Evolutionary conservation across 2,113 vertebrate genomes (phyloP), one percentile per base, ranked within the genome.

Genomic region (Anhinga rufa): DNA sequence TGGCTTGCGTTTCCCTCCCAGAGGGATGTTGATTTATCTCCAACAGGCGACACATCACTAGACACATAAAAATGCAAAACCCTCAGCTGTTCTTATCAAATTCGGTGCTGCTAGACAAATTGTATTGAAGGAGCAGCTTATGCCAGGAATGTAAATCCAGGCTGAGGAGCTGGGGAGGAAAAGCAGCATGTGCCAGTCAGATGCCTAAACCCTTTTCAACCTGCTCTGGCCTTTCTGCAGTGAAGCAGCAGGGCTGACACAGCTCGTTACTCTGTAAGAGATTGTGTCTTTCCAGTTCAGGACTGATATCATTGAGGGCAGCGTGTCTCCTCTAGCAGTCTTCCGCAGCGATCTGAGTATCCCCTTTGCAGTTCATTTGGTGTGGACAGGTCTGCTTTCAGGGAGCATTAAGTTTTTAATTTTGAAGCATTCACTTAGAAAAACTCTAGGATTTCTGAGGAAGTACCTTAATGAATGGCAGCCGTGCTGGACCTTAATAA

Each of bases 61-160:
- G 74, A 77, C 48, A 10, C 68, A 52, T 40, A 64, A 93, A 94
- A 86, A 94, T 84, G 80, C 69, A 92, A 46, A 96, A 9, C 76
- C 26, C 68, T 93, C 82, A 36, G 86, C 76, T 92, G 77, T 92
- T 94, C 69, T 78, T 92, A 95, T 82, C 69, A 36, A 89, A 87
- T 82, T 89, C 1, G 2, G 78, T 87, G 77, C 86, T 89, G 55
- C 61, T 78, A 79, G 65, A 93, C 75, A 85, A 88, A 82, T 40
- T 86, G 65, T 38, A 58, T n/a, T 75, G 78, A 94, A 88, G 57
- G 83, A 93, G 55, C 78, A 87, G 82, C 68, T 92, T 83, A 82
- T 62, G 76, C 92, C 88, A 94, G 44, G 92, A 87, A 93, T 92
- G 79, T 91, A 91, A 96, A 92, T 92, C 82, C 79, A 40, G 57